Evolutionary conservation across 2,888 invertebrate genomes (phyloP).

Genomic region (Oligia latruncula): DNA sequence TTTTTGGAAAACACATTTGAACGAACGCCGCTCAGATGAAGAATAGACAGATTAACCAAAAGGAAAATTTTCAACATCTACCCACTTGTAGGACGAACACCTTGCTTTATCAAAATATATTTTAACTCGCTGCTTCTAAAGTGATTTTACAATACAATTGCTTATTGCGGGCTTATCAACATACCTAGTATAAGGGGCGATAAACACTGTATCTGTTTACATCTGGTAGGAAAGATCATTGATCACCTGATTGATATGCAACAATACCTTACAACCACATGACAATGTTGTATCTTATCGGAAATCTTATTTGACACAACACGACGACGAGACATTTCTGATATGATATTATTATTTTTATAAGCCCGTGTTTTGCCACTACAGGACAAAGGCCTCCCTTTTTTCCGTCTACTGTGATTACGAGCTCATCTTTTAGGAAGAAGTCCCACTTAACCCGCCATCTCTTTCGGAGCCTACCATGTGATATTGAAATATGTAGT

Average conservation of each 20-base stretch:
- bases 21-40: conserved; percentile 4
- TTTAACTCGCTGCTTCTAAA: conserved; percentile 63
- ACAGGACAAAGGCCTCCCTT: background rate
- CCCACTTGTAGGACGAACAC: conserved; percentile 10
- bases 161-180: conserved; percentile 64
- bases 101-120: conserved; percentile 42
- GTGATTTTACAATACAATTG: conserved; percentile 68
- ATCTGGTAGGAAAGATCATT: conserved; percentile 67
- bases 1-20: conserved; percentile 16
- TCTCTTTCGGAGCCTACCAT: background rate
- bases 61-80: conserved; percentile 41
- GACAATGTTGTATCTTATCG: conserved; percentile 75
- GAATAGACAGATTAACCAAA: conserved; percentile 18
- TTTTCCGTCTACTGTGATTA: background rate
- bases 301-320: conserved; percentile 66
- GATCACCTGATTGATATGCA: conserved; percentile 80
- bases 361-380: conserved; percentile 1
- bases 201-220: conserved; percentile 70
- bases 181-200: conserved; percentile 64
- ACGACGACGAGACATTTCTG: conserved; percentile 59
- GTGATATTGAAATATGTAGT: conserved; percentile 22
- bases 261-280: conserved; percentile 73
- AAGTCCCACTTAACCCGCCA: background rate
- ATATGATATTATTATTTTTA: conserved; percentile 13
- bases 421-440: background rate